A percentile compares a stretch with the other conserved stretches of the same genome.
phyloP scores from a whole-genome alignment of 2,113 vertebrate genomes.

The Callipepla squamata region DNA sequence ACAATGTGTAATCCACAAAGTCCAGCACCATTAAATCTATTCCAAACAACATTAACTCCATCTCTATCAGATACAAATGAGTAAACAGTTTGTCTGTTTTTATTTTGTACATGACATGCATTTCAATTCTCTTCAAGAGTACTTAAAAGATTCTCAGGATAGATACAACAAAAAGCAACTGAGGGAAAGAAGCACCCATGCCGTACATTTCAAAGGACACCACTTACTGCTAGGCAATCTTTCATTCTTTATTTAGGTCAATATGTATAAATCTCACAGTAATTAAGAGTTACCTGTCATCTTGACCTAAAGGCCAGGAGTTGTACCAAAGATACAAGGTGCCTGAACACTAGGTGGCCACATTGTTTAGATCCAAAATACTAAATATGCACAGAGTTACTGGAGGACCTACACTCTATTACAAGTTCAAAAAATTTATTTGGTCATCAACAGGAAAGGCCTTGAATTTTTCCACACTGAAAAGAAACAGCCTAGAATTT shows the following conservation, averaged over 20 bases:
- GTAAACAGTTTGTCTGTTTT: neutral
- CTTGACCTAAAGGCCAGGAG: neutral
- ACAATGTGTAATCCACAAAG: neutral
- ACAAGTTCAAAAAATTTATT: neutral
- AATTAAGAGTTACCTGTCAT: neutral
- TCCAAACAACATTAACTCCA: neutral
- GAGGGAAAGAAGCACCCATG: neutral
- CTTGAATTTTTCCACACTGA: neutral
- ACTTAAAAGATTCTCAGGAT: neutral
- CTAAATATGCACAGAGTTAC: neutral
- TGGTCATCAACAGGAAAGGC: neutral
- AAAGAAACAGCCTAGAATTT: neutral
- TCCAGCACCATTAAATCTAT: neutral
- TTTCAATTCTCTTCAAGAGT: neutral
- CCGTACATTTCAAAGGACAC: neutral
- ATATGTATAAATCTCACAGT: neutral
- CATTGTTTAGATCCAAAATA: neutral
- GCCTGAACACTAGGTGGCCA: constrained; percentile 41
- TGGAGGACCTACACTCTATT: neutral
- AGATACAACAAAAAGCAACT: neutral
- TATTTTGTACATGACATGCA: neutral
- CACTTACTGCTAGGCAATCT: neutral
- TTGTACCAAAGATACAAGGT: neutral
- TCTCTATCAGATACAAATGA: neutral
- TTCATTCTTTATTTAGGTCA: neutral